Evolutionary conservation across 1,140 invertebrate species (phyloP), one percentile per base, ranked within the genome.

Genomic region (Ladona fulva): DNA sequence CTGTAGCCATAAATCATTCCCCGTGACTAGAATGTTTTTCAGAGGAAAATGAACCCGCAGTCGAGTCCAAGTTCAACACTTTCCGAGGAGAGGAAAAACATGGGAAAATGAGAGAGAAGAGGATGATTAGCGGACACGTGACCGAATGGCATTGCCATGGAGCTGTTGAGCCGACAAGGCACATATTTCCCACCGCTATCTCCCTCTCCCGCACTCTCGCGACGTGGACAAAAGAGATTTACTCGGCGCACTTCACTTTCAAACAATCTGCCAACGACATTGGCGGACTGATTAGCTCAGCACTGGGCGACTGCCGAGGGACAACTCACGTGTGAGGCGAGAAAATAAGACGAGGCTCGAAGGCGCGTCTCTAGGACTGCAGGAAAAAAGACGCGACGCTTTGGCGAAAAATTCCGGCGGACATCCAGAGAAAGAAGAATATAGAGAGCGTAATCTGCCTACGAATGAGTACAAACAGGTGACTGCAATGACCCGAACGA

Each of bases 191-290:
- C n/a, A 52, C 10, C 19, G 44, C 44, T 52, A 52, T 52, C 44
- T 52, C 10, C 44, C 19, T 52, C 52, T 66, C 52, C 12, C 29
- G 29, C 29, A 37, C 52, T 16, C 52, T 12, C 52, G 16, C 52
- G 52, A 66, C 52, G 52, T 66, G 12, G 52, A 66, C 52, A 66
- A 66, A 66, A 66, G 52, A 66, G 52, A 66, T 66, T 66, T 66
- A 66, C 52, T 66, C 52, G 16, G n/a, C 52, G 52, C 52, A 66
- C 52, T 66, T 66, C 52, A 6, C 52, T 66, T 22, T 66, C 14
- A 66, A 12, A 66, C 52, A 12, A 66, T 66, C 52, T 66, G 52
- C 52, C 52, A 66, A 66, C 52, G 52, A 66, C 52, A 66, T 66
- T 66, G 16, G 52, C 52, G 52, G 5, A 6, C 3, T 66, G 52